These are phyloP conservation scores for Hyla sarda DNA, from an alignment of 2,113 vertebrate genomes.

Conservation along the genomic window DNA sequence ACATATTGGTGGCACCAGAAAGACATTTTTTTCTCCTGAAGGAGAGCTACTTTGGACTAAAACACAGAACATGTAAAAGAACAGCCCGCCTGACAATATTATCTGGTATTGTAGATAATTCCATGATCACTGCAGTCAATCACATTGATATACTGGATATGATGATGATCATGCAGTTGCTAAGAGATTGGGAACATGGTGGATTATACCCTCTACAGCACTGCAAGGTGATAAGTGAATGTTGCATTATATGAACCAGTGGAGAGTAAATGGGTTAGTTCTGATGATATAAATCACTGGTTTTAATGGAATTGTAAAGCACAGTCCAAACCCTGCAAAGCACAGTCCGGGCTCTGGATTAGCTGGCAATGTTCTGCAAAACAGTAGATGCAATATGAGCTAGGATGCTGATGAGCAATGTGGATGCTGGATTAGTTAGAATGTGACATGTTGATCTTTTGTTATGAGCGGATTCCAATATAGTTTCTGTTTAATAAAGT, in stretches of 20 bases:
- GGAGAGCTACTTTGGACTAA: no score
- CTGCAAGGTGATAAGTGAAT: not conserved
- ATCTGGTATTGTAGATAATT: not conserved
- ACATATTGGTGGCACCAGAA: no score
- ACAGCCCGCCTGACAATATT: not conserved
- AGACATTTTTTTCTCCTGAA: no score
- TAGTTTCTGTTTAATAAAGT: conserved; percentile 61
- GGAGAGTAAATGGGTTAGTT: conserved; percentile 8
- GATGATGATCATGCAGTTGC: not conserved
- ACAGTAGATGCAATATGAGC: conserved; percentile 43
- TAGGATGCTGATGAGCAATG: conserved; percentile 39
- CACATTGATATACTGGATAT: not conserved
- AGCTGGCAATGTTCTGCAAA: conserved; percentile 25
- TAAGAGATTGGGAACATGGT: not conserved
- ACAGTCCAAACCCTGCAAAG: not conserved
- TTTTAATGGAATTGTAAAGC: conserved; percentile 19
- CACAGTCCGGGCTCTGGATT: conserved; percentile 15
- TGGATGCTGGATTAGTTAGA: conserved; percentile 52
- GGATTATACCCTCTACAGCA: not conserved
- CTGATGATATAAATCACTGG: conserved; percentile 8
- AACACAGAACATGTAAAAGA: no score
- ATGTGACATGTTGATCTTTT: conserved; percentile 59
- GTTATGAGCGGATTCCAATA: conserved; percentile 57
- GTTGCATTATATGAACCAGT: conserved; percentile 22
- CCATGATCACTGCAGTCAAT: not conserved